A percentile compares a stretch with the other conserved stretches of the same genome.
phyloP scores from a whole-genome alignment of 2,888 invertebrate species.

The Esperia sulphurella region DNA sequence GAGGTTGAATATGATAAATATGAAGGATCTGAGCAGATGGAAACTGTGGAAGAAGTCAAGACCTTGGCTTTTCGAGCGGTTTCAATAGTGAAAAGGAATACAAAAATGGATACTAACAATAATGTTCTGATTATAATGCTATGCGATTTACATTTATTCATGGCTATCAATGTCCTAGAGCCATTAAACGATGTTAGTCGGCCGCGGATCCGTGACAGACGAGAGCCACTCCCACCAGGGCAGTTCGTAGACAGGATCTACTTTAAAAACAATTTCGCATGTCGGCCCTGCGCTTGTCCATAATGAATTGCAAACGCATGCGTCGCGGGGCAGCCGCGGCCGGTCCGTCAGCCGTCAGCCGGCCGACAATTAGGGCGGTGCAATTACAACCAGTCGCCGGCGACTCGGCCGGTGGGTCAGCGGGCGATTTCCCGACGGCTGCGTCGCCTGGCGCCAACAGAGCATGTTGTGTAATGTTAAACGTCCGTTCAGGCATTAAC shows the following conservation, averaged over 20 bases:
- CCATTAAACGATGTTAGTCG: conserved; percentile 53
- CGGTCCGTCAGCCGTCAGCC: conserved; percentile 45
- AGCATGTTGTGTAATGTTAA: conserved; percentile 66
- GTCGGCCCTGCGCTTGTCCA: conserved; percentile 39
- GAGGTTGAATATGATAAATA: too few species aligned
- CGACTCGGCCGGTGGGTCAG: conserved; percentile 72
- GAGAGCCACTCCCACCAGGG: conserved; percentile 44
- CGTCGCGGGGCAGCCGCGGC: conserved; percentile 21
- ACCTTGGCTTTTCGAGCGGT: too few species aligned
- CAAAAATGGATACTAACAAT: too few species aligned
- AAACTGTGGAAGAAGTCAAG: too few species aligned
- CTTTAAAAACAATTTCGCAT: conserved; percentile 67
- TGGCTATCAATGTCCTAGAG: conserved; percentile 15
- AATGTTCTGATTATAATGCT: too few species aligned
- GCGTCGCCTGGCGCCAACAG: conserved; percentile 63
- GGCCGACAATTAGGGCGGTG: conserved; percentile 69
- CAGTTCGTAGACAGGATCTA: conserved; percentile 54
- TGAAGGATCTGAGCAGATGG: too few species aligned
- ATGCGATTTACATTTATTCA: conserved; percentile 24
- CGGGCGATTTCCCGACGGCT: conserved; percentile 65
- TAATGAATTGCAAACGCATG: conserved; percentile 68
- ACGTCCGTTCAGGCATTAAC: conserved; percentile 57
- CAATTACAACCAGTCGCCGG: conserved; percentile 62
- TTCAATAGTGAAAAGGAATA: too few species aligned
- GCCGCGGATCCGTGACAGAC: conserved; percentile 47